Conservation (phyloP, 2,113 vertebrate genomes). For the Sander lucioperca region DNA sequence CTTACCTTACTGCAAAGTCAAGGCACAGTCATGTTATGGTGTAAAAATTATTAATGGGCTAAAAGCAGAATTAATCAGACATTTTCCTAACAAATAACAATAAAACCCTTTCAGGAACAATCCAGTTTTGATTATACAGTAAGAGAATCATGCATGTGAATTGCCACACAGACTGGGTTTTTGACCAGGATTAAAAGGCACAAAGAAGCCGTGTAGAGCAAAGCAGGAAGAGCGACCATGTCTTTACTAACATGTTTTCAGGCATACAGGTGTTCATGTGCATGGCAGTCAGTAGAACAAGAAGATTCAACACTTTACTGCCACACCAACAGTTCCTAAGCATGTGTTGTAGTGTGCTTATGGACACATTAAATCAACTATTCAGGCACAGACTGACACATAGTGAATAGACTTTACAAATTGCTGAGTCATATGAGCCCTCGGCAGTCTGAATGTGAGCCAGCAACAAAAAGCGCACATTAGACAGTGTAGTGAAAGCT, state of each 20-base stretch:
- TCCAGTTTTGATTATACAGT: neutral
- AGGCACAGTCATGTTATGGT: slow-evolving; percentile 1
- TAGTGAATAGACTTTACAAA: neutral
- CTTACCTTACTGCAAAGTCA: neutral
- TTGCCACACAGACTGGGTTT: neutral
- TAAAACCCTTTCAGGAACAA: neutral
- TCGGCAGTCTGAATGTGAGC: slow-evolving; percentile 26
- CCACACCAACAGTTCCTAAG: too few relatives aligned
- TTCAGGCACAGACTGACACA: too few relatives aligned
- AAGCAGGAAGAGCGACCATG: neutral
- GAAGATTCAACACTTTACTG: too few relatives aligned
- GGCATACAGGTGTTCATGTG: too few relatives aligned
- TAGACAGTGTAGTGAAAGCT: slow-evolving; percentile 34
- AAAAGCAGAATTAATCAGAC: neutral
- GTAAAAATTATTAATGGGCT: neutral
- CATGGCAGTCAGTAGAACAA: too few relatives aligned
- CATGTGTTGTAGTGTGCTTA: too few relatives aligned
- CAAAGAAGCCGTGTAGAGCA: neutral
- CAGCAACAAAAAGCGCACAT: slow-evolving; percentile 25
- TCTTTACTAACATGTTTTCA: neutral
- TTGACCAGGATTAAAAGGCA: neutral
- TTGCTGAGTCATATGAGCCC: slow-evolving; percentile 28
- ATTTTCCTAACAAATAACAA: neutral
- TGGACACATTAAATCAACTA: too few relatives aligned
- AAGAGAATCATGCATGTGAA: neutral